Evolutionary conservation across 2,797 vertebrate genomes (phyloP).

Genomic region (Poecile montanus): DNA sequence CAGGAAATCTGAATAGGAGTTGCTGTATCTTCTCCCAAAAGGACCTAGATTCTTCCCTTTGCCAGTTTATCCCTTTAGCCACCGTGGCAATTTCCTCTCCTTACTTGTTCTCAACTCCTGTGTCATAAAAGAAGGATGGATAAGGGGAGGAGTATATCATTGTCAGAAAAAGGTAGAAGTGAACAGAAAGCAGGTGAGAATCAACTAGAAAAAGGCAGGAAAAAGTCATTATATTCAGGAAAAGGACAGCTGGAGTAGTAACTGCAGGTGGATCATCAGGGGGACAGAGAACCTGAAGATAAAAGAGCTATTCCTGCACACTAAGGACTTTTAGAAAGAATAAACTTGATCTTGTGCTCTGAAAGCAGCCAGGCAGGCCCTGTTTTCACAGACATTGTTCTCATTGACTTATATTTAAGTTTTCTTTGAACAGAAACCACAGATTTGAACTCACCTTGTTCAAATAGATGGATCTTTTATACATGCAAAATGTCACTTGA

Average conservation of each 20-base stretch:
- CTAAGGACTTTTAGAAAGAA: constrained; percentile 15
- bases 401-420: constrained; percentile 11
- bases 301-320: background rate
- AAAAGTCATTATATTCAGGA: background rate
- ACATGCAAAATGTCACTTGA: constrained; percentile 47
- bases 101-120: background rate
- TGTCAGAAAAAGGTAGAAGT: background rate
- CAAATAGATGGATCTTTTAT: constrained; percentile 43
- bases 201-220: background rate
- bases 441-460: constrained; percentile 41
- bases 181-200: background rate
- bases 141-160: background rate
- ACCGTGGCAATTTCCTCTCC: background rate
- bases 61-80: background rate
- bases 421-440: constrained; percentile 5
- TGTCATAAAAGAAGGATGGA: background rate
- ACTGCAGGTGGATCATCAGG: background rate
- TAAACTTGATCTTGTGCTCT: background rate
- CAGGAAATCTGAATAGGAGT: background rate
- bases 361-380: background rate
- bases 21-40: background rate
- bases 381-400: constrained; percentile 11
- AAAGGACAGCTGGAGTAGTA: background rate
- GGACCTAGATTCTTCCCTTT: background rate
- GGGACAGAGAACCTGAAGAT: background rate